These are phyloP conservation scores for Protaetia brevitarsis DNA, from an alignment of 1,140 invertebrate genomes.

Conservation along the genomic window DNA sequence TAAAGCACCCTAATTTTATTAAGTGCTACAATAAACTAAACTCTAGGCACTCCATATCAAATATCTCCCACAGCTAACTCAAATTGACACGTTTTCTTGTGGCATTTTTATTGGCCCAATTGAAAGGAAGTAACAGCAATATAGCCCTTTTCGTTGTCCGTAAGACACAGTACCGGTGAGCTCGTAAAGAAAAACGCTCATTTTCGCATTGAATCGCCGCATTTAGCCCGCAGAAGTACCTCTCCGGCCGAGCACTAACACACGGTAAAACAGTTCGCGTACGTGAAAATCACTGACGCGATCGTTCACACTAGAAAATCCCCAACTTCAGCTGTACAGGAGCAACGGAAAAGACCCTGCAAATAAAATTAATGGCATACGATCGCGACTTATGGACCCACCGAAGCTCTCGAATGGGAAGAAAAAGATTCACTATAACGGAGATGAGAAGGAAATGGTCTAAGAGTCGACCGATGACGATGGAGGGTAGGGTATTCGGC, in stretches of 20 bases:
- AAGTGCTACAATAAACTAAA: too few relatives aligned
- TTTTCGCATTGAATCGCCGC: background rate
- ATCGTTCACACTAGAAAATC: constrained; percentile 2
- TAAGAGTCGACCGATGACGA: constrained; percentile 11
- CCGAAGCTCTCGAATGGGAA: background rate
- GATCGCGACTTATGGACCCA: constrained; percentile 8
- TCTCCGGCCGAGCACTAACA: background rate
- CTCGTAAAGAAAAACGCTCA: background rate
- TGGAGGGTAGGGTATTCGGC: background rate
- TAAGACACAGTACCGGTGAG: background rate
- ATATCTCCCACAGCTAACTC: background rate
- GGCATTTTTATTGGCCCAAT: constrained; percentile 5
- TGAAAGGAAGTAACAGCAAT: constrained; percentile 4
- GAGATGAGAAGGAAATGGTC: constrained; percentile 13
- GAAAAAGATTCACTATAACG: constrained; percentile 18
- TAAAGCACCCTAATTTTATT: too few relatives aligned
- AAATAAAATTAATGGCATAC: constrained; percentile 15
- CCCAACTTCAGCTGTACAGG: background rate
- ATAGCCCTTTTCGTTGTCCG: background rate
- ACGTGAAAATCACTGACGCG: background rate
- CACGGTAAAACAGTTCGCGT: constrained; percentile 8
- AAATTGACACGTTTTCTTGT: background rate
- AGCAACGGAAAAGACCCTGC: background rate
- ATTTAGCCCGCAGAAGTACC: background rate
- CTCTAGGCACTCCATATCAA: too few relatives aligned